Percentiles rank a stretch among this genome's conserved stretches.
phyloP scores from a whole-genome alignment of 2,888 invertebrate genomes.

The Eristalis pertinax region DNA sequence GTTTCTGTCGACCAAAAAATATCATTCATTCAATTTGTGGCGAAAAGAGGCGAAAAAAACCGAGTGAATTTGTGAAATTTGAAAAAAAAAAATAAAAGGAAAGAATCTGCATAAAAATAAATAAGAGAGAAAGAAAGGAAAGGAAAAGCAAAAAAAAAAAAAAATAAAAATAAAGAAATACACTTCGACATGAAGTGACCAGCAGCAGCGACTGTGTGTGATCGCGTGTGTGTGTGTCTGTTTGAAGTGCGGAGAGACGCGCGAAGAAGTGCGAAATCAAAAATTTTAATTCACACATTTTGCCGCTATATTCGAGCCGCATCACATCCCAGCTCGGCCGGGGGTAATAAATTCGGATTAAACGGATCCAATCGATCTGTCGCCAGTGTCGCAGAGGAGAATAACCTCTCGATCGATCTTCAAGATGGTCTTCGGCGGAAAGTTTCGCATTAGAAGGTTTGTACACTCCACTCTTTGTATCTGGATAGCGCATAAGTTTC shows the following conservation, averaged over 20 bases:
- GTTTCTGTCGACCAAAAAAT: conserved; percentile 47
- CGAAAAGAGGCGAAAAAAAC: conserved; percentile 27
- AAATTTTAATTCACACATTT: conserved; percentile 40
- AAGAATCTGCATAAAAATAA: conserved; percentile 30
- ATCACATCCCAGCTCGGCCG: not conserved
- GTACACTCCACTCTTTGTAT: conserved; percentile 10
- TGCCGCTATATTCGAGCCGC: not conserved
- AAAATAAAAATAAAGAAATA: too few relatives aligned
- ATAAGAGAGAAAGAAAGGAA: conserved; percentile 29
- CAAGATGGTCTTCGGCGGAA: conserved; percentile 82
- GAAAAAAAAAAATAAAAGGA: conserved; percentile 8
- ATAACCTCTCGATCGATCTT: conserved; percentile 73
- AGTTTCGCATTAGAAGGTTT: conserved; percentile 82
- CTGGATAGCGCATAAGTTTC: too few relatives aligned
- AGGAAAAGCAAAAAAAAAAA: not conserved
- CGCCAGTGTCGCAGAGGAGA: conserved; percentile 23
- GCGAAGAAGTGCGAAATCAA: conserved; percentile 39
- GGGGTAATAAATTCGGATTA: conserved; percentile 65
- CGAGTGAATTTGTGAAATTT: conserved; percentile 58
- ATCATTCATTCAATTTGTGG: conserved; percentile 19
- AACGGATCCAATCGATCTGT: conserved; percentile 70
- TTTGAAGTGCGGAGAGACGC: conserved; percentile 3
- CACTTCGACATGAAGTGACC: conserved; percentile 61
- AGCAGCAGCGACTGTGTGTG: not conserved
- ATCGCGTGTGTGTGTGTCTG: not conserved